Evolutionary conservation across 2,888 invertebrate genomes (phyloP).

Genomic region (Pyralis farinalis): DNA sequence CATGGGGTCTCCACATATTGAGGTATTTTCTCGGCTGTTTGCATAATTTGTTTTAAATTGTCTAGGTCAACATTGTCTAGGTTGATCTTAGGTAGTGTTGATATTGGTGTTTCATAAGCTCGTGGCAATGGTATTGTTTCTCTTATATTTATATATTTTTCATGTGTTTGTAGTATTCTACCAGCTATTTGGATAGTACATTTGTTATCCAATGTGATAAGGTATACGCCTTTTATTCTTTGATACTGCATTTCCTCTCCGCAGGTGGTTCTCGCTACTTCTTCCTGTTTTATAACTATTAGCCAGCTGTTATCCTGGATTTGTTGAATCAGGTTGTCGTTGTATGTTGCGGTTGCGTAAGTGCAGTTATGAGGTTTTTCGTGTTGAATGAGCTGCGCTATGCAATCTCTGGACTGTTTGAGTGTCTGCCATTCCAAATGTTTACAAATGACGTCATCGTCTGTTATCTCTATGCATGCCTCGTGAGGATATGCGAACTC

Average conservation of each 20-base stretch:
- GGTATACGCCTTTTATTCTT: conserved; percentile 17
- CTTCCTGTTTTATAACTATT: conserved; percentile 22
- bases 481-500: conserved; percentile 28
- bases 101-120: conserved; percentile 13
- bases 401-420: conserved; percentile 20
- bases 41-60: conserved; percentile 11
- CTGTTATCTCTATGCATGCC: conserved; percentile 17
- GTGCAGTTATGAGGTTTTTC: conserved; percentile 24
- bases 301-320: conserved; percentile 28
- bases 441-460: conserved; percentile 20
- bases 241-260: conserved; percentile 23
- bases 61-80: conserved; percentile 17
- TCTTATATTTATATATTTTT: conserved; percentile 16
- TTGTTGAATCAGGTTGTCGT: conserved; percentile 23
- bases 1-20: neutral
- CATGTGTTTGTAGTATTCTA: conserved; percentile 16
- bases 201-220: conserved; percentile 20
- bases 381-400: conserved; percentile 22
- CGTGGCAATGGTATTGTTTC: conserved; percentile 23
- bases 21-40: conserved; percentile 9
- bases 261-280: conserved; percentile 23
- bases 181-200: conserved; percentile 18
- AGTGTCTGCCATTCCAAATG: conserved; percentile 25
- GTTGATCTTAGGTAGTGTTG: conserved; percentile 11
- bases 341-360: conserved; percentile 7